A percentile compares a stretch with the other conserved stretches of the same genome.
Evolutionary conservation across 2,113 vertebrate genomes (phyloP).

Genomic region (Fulmarus glacialis): DNA sequence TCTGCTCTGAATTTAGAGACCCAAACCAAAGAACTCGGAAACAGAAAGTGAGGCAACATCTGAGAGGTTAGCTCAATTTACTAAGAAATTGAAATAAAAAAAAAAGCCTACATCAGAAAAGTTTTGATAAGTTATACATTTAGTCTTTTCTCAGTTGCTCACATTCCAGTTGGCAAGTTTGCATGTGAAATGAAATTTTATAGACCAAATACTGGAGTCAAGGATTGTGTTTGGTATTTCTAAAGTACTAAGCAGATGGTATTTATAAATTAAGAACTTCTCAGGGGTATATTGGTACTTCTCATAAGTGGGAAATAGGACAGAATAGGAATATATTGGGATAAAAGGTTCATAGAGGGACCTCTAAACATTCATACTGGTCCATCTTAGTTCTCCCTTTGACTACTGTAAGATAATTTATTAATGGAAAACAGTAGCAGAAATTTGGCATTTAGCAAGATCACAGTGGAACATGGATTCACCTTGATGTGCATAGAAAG

Average conservation of each 20-base stretch:
- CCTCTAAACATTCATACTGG: background rate
- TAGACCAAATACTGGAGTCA: background rate
- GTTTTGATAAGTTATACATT: background rate
- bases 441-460: background rate
- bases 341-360: background rate
- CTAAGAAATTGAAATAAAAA: background rate
- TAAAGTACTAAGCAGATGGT: background rate
- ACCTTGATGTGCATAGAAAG: background rate
- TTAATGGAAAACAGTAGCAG: background rate
- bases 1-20: background rate
- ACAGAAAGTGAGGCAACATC: background rate
- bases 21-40: background rate
- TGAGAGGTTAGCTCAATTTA: background rate
- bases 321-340: background rate
- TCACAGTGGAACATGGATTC: background rate
- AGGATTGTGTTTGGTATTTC: background rate
- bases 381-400: background rate
- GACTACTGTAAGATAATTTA: background rate
- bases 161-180: background rate
- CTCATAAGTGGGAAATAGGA: background rate
- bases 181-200: background rate
- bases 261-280: background rate
- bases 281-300: background rate
- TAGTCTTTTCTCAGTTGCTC: background rate
- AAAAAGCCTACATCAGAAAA: background rate